Conservation (phyloP, 2,797 vertebrate species). For the Smutsia temminckii region DNA sequence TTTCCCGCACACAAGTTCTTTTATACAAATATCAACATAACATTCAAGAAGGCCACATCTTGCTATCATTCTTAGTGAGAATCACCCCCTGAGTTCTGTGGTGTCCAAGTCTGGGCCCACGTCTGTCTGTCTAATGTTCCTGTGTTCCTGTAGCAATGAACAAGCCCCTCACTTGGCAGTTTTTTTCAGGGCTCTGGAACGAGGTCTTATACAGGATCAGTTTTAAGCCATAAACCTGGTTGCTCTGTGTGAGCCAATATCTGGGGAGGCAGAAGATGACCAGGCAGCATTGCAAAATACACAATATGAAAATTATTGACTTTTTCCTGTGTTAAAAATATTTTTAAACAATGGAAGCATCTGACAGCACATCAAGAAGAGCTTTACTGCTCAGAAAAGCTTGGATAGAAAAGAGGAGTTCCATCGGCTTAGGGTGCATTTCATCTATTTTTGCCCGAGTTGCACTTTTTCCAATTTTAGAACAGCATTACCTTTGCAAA, state of each 20-base stretch:
- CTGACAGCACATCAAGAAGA: not conserved
- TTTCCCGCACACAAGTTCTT: not conserved
- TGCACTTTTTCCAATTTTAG: constrained; percentile 56
- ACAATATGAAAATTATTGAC: constrained; percentile 36
- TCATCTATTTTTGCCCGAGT: constrained; percentile 37
- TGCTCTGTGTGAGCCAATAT: not conserved
- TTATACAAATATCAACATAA: not conserved
- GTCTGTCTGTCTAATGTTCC: accelerated
- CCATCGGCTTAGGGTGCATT: not conserved
- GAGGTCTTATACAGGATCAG: not conserved
- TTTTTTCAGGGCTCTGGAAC: not conserved
- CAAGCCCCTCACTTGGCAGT: not conserved
- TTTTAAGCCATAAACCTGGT: not conserved
- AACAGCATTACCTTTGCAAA: constrained; percentile 62
- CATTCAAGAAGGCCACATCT: not conserved
- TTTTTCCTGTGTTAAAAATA: constrained; percentile 60
- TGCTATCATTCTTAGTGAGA: not conserved
- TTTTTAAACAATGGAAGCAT: constrained; percentile 45
- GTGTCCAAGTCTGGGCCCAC: accelerated
- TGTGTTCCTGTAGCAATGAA: no score
- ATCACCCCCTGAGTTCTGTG: not conserved
- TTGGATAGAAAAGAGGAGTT: constrained; percentile 46
- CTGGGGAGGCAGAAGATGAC: not conserved
- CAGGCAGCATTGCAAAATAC: not conserved
- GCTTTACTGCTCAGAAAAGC: not conserved